Percentiles rank a stretch among this genome's conserved stretches.
phyloP scores from a whole-genome alignment of 2,888 invertebrate genomes.

The Disparrhopalites patrizii region DNA sequence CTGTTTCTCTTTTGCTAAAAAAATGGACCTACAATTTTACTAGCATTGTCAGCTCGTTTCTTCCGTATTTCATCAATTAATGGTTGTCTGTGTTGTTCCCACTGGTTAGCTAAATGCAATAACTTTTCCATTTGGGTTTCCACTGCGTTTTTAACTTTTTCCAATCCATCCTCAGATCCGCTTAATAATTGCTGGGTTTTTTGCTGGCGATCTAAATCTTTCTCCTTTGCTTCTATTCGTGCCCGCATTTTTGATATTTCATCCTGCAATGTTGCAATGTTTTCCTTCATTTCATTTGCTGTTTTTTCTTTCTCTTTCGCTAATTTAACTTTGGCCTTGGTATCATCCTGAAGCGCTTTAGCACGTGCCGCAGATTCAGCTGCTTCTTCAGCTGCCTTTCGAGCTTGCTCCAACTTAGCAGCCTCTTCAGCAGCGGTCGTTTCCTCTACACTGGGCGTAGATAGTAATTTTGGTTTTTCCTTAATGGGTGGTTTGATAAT shows the following conservation, averaged over 20 bases:
- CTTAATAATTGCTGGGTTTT: constrained; percentile 41
- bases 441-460: constrained; percentile 15
- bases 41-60: constrained; percentile 51
- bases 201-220: constrained; percentile 34
- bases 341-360: constrained; percentile 39
- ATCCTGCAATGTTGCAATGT: constrained; percentile 27
- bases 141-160: constrained; percentile 51
- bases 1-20: no score
- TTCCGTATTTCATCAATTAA: constrained; percentile 60
- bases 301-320: constrained; percentile 34
- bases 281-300: constrained; percentile 21
- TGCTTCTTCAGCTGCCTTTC: constrained; percentile 28
- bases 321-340: constrained; percentile 30
- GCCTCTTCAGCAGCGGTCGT: constrained; percentile 15
- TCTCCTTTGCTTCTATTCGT: constrained; percentile 36
- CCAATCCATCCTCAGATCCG: constrained; percentile 41
- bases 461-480: constrained; percentile 38
- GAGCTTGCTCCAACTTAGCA: constrained; percentile 9
- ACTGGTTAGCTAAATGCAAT: constrained; percentile 63
- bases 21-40: constrained; percentile 51
- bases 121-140: constrained; percentile 62
- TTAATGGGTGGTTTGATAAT: constrained; percentile 37
- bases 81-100: constrained; percentile 68
- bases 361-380: constrained; percentile 30
- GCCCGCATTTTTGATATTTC: constrained; percentile 27